Percentiles rank a stretch among this genome's conserved stretches.
Conservation (phyloP, 1,140 invertebrate species). For the Cydia strobilella region DNA sequence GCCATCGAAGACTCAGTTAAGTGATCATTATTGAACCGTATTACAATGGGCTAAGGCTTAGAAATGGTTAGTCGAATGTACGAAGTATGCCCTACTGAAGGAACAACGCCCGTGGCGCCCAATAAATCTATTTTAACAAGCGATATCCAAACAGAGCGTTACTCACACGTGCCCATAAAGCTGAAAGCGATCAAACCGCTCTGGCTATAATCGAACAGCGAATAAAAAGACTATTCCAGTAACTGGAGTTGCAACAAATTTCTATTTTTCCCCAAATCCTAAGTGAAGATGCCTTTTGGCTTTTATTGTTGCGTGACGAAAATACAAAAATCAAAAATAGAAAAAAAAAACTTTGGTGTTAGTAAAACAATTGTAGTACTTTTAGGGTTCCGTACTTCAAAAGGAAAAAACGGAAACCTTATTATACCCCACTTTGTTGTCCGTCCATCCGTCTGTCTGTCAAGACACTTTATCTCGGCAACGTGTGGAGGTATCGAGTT, state of each 20-base stretch:
- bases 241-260: not conserved
- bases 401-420: no score
- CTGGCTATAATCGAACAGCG: not conserved
- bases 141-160: slow-evolving; percentile 26
- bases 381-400: no score
- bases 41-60: not conserved
- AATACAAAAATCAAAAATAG: no score
- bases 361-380: no score
- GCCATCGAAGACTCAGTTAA: not conserved
- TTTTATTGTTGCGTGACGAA: no score
- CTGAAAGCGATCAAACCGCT: slow-evolving; percentile 7
- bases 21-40: not conserved
- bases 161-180: slow-evolving; percentile 23
- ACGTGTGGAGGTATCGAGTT: no score
- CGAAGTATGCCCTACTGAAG: not conserved
- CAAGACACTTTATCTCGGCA: no score
- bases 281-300: not conserved
- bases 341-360: no score
- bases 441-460: no score
- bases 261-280: not conserved
- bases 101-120: not conserved
- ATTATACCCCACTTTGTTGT: no score
- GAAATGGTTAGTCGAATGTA: not conserved
- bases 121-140: slow-evolving; percentile 32
- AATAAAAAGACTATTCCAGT: not conserved